These are phyloP conservation scores for Agrilus cyanescens DNA, from an alignment of 2,888 invertebrate genomes.

Conservation along the genomic window DNA sequence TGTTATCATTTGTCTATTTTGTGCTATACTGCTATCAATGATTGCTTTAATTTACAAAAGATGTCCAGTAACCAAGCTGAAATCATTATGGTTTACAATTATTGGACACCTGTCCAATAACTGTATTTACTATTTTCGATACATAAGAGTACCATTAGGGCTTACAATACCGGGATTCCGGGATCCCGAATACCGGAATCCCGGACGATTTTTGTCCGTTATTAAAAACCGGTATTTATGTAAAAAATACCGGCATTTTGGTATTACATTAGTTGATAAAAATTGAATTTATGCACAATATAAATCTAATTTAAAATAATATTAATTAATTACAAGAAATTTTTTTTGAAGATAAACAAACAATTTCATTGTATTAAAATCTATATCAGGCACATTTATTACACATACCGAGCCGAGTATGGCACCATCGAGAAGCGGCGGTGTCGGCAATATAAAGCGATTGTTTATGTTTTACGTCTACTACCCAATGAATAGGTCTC, in stretches of 20 bases:
- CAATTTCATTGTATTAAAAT: constrained; percentile 5
- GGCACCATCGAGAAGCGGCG: constrained; percentile 8
- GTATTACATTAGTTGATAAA: constrained; percentile 10
- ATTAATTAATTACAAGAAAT: constrained; percentile 9
- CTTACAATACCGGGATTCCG: constrained; percentile 10
- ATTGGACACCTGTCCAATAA: too few relatives aligned
- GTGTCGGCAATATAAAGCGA: constrained; percentile 4
- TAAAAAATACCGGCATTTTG: constrained; percentile 8
- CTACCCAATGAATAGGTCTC: constrained; percentile 6
- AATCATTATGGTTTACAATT: too few relatives aligned
- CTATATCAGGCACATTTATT: constrained; percentile 6
- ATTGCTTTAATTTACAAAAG: too few relatives aligned
- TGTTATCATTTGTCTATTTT: too few relatives aligned
- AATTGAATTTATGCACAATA: not conserved
- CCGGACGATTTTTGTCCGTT: constrained; percentile 9
- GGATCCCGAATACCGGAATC: not conserved
- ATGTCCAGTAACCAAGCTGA: too few relatives aligned
- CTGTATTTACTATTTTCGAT: too few relatives aligned
- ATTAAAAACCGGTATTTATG: constrained; percentile 9
- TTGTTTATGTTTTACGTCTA: constrained; percentile 5
- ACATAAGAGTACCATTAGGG: too few relatives aligned
- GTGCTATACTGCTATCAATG: too few relatives aligned
- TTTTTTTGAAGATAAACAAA: not conserved
- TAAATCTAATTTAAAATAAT: not conserved
- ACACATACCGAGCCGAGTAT: constrained; percentile 7